Evolutionary conservation across 37 sponge, comb jelly and placozoan species (phyloP).

Genomic region (Chondrosia reniformis): DNA sequence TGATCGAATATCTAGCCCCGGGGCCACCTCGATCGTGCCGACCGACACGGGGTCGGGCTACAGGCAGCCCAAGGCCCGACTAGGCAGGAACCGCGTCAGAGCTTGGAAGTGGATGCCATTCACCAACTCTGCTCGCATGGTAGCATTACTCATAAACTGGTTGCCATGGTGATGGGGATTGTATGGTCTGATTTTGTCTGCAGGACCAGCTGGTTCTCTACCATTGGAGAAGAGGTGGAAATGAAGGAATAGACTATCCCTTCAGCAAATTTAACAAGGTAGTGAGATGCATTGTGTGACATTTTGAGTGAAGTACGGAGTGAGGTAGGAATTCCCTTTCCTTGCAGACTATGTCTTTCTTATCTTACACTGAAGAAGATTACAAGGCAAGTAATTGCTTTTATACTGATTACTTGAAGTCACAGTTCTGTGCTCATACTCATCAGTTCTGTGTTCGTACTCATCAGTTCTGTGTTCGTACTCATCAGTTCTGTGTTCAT

Average conservation of each 20-base stretch:
- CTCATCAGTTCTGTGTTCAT: no score
- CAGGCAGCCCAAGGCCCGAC: constrained; percentile 72
- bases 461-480: no score
- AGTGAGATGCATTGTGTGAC: background rate
- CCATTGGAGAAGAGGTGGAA: constrained; percentile 88
- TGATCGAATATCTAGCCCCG: background rate
- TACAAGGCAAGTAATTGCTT: constrained; percentile 35
- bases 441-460: no score
- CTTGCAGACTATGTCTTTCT: constrained; percentile 20
- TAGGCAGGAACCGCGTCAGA: constrained; percentile 72
- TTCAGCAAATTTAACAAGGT: constrained; percentile 80
- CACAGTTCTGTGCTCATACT: no score
- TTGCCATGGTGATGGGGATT: background rate
- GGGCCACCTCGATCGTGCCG: constrained; percentile 40
- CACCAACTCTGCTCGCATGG: constrained; percentile 86
- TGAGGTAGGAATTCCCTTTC: background rate
- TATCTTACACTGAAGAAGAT: constrained; percentile 74
- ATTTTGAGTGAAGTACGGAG: no score
- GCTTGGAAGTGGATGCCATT: constrained; percentile 93
- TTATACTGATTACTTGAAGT: no score
- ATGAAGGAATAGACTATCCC: constrained; percentile 79
- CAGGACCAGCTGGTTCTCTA: constrained; percentile 63
- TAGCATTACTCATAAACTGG: no score
- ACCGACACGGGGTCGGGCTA: constrained; percentile 81
- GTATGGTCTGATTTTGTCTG: background rate